Base-by-base conservation (phyloP, 2,888 invertebrate genomes). In the Tineola bisselliella region DNA sequence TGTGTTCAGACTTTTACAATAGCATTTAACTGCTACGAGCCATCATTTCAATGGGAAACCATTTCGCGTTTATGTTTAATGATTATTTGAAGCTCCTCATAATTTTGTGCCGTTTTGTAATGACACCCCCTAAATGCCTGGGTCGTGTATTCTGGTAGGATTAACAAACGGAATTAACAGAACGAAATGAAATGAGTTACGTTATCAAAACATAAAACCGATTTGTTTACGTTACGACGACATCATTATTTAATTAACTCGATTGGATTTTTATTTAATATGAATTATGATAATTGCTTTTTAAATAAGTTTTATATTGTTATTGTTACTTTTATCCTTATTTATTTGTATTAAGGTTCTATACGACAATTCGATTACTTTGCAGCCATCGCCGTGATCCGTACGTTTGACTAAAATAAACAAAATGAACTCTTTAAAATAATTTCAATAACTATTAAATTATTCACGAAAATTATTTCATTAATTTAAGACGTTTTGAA, bases 41-140 rank as follows among this genome's bases (percentile, higher is more conserved):
- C 72, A 81, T 83, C 80, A 80, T 77, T 79, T 74, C 73, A 77
- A 84, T 79, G 79, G 79, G 80, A 77, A 79, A 78, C 81, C 81
- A 78, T 84, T 84, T 78, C 74, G 73, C 77, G 78, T 81, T 84
- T 82, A 82, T 81, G 79, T 81, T 81, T 83, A 82, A 84, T 82
- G 81, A 78, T 83, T 81, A 81, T 83, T 83, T 80, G 76, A 79
- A 82, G 76, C 76, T 75, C 69, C 76, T 76, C 78, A 77, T 84
- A 82, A 84, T 80, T 79, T 77, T 75, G 71, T 69, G 25, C 48
- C 48, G 48, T 15, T 48, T 10, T 48, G 48, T 48, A 48, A 48
- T 48, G 38, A 38, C 38, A 48, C 48, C 15, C 48, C 48, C 48
- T 48, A 48, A 48, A 48, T 48, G 48, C 8, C 17, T 38, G 38